These are phyloP conservation scores for Rhinolophus sinicus DNA, from an alignment of 2,113 vertebrate genomes.

Conservation along the genomic window DNA sequence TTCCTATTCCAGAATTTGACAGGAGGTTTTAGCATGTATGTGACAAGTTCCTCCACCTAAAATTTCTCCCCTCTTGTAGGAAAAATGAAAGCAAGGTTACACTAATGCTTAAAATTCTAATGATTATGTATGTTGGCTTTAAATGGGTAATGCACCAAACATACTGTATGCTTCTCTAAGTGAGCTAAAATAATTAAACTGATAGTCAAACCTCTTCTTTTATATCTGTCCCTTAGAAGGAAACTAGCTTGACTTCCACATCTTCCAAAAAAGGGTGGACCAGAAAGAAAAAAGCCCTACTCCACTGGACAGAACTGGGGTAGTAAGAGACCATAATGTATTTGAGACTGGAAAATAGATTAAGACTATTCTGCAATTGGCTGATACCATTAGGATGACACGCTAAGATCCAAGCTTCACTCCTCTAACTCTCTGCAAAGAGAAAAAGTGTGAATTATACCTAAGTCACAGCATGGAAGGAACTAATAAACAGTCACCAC, in stretches of 20 bases:
- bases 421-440: neutral
- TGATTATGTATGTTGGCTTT: neutral
- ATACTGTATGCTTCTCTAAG: neutral
- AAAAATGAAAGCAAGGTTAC: neutral
- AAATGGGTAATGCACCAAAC: neutral
- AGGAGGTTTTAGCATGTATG: neutral
- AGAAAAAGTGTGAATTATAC: neutral
- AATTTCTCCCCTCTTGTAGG: neutral
- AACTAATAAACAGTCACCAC: neutral
- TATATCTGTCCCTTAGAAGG: neutral
- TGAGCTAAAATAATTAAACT: neutral
- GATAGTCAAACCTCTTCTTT: neutral
- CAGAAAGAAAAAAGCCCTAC: neutral
- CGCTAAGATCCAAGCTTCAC: neutral
- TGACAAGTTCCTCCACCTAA: neutral
- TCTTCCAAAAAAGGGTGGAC: neutral
- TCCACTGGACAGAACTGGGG: neutral
- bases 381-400: neutral
- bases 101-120: neutral
- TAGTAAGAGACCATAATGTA: neutral
- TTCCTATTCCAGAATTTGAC: neutral
- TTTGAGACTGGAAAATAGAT: neutral
- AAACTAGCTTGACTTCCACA: neutral
- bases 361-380: neutral
- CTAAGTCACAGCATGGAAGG: neutral